Evolutionary conservation across 2,113 vertebrate species (phyloP).

Genomic region (Coptodon bakossiorum): DNA sequence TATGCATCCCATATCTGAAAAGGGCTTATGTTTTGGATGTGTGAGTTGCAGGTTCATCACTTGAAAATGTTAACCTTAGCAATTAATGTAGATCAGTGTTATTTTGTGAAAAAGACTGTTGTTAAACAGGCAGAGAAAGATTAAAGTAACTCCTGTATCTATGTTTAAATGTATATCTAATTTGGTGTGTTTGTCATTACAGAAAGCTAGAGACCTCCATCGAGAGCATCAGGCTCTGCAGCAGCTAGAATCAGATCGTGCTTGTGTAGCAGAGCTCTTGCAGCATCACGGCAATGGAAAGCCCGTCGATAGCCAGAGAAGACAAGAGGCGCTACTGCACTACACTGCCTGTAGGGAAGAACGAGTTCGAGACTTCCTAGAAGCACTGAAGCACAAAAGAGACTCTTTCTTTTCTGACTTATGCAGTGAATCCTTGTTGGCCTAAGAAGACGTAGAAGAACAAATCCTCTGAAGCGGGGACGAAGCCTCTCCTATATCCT

Average conservation of each 20-base stretch:
- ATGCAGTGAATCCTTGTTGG: conserved; percentile 46
- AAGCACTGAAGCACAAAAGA: conserved; percentile 83
- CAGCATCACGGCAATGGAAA: conserved; percentile 73
- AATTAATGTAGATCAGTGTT: not conserved
- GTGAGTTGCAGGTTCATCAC: not conserved
- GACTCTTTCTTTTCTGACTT: conserved; percentile 74
- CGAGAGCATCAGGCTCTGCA: conserved; percentile 76
- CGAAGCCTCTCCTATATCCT: conserved; percentile 20
- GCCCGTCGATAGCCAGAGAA: conserved; percentile 65
- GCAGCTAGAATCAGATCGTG: conserved; percentile 85
- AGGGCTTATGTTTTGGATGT: not conserved
- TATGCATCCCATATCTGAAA: not conserved
- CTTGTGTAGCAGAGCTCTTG: conserved; percentile 77
- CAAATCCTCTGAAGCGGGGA: not conserved
- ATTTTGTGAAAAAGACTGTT: not conserved
- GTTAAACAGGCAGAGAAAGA: not conserved
- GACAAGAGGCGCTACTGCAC: conserved; percentile 74
- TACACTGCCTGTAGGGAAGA: conserved; percentile 78
- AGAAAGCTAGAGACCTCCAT: conserved; percentile 89
- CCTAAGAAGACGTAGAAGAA: conserved; percentile 45
- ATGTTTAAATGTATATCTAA: not conserved
- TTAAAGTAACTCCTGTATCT: not conserved
- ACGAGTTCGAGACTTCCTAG: conserved; percentile 83
- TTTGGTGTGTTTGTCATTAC: conserved; percentile 1
- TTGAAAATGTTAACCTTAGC: not conserved